A percentile compares a stretch with the other conserved stretches of the same genome.
phyloP scores from a whole-genome alignment of 2,888 invertebrate species.

The Latrodectus elegans region DNA sequence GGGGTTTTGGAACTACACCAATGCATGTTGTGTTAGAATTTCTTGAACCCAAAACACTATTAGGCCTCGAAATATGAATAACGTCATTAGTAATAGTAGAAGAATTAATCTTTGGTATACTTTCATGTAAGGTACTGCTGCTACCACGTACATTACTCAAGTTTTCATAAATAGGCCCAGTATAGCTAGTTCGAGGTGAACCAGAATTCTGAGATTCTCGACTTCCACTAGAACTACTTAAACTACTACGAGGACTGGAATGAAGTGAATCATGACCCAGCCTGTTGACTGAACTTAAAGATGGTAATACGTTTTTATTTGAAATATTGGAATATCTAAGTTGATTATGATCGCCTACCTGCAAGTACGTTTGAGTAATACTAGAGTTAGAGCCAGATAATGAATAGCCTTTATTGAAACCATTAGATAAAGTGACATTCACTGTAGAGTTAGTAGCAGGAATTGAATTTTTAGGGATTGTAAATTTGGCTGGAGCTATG shows the following conservation, averaged over 20 bases:
- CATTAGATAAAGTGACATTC: conserved; percentile 27
- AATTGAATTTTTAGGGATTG: conserved; percentile 57
- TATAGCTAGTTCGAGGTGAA: conserved; percentile 65
- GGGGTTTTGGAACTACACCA: conserved; percentile 50
- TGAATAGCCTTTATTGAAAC: conserved; percentile 37
- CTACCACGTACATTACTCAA: conserved; percentile 34
- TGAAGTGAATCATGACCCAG: conserved; percentile 65
- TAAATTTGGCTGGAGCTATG: conserved; percentile 82
- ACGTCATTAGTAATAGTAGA: conserved; percentile 16
- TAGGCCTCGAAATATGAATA: conserved; percentile 31
- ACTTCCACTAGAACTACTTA: conserved; percentile 68
- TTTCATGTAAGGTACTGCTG: conserved; percentile 12
- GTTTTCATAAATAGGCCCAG: conserved; percentile 68
- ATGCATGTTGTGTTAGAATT: conserved; percentile 30
- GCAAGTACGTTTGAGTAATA: conserved; percentile 18
- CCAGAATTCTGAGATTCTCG: conserved; percentile 69
- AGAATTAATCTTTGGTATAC: conserved; percentile 37
- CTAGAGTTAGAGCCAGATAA: conserved; percentile 21
- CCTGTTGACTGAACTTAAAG: conserved; percentile 25
- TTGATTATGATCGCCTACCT: conserved; percentile 37
- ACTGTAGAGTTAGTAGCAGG: conserved; percentile 11
- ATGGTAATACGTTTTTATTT: conserved; percentile 54
- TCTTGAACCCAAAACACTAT: conserved; percentile 28
- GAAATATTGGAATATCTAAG: conserved; percentile 53
- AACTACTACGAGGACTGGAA: conserved; percentile 70